phyloP scores from a whole-genome alignment of 2,797 vertebrate genomes.

The Amniataba percoides region DNA sequence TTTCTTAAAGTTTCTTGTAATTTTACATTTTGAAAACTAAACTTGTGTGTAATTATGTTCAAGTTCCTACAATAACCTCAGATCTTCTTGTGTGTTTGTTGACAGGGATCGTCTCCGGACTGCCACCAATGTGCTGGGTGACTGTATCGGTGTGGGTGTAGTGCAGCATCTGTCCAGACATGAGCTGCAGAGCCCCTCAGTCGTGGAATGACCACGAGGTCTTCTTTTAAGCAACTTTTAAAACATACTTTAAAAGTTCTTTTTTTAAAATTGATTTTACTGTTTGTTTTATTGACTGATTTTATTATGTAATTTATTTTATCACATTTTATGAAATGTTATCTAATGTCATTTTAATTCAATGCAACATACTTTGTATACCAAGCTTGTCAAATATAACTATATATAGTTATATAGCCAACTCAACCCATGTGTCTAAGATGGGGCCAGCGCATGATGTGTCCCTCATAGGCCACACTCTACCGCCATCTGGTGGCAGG shows the following conservation, averaged over 20 bases:
- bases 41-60: not conserved
- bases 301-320: too few relatives aligned
- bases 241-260: too few relatives aligned
- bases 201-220: too few relatives aligned
- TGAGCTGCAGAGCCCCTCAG: slow-evolving; percentile 28
- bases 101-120: slow-evolving; percentile 87
- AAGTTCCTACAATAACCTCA: not conserved
- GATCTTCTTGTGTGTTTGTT: slow-evolving; percentile 16
- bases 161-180: slow-evolving; percentile 62
- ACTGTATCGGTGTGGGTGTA: slow-evolving; percentile 73
- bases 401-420: not conserved
- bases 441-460: not conserved
- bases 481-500: slow-evolving; percentile 56
- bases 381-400: not conserved
- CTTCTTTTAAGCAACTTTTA: too few relatives aligned
- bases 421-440: not conserved
- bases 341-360: too few relatives aligned
- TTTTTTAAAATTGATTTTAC: too few relatives aligned
- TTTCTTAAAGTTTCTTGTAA: not conserved
- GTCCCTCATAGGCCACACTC: slow-evolving; percentile 14
- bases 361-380: too few relatives aligned
- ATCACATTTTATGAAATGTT: too few relatives aligned
- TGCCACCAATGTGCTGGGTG: slow-evolving; percentile 88
- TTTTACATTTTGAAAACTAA: not conserved
- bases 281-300: too few relatives aligned